A percentile compares a stretch with the other conserved stretches of the same genome.
Conservation (phyloP, 2,113 vertebrate species). For the Cinclus mexicanus region DNA sequence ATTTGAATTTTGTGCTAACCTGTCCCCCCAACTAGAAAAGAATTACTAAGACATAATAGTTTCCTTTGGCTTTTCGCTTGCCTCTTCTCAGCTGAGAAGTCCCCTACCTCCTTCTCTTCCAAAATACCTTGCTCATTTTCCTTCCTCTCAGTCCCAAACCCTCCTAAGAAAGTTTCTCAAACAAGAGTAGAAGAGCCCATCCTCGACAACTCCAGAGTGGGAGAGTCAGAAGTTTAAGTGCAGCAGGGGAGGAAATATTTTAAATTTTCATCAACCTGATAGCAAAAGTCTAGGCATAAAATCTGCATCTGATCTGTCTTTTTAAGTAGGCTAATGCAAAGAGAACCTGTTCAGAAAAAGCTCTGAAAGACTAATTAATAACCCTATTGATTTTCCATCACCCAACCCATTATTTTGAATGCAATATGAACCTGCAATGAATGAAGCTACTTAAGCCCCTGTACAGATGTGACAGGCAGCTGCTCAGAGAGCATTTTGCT, state of each 20-base stretch:
- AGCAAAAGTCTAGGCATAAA: background rate
- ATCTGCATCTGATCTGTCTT: background rate
- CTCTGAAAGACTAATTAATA: slow-evolving; percentile 6
- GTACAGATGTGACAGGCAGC: background rate
- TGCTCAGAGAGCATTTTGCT: background rate
- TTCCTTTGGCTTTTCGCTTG: background rate
- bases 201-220: background rate
- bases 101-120: background rate
- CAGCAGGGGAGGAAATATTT: background rate
- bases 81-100: background rate
- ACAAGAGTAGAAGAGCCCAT: background rate
- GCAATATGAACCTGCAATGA: background rate
- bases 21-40: background rate
- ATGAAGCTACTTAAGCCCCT: background rate
- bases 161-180: background rate
- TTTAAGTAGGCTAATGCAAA: slow-evolving; percentile 13
- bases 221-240: background rate
- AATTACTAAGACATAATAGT: background rate
- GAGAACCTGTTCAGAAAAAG: background rate
- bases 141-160: background rate
- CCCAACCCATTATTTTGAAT: background rate
- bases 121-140: background rate
- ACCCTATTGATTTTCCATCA: background rate
- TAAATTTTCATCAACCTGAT: background rate
- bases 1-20: background rate